A percentile compares a stretch with the other conserved stretches of the same genome.
These are phyloP conservation scores for Emys orbicularis DNA, from an alignment of 2,797 vertebrate species.

Conservation along the genomic window DNA sequence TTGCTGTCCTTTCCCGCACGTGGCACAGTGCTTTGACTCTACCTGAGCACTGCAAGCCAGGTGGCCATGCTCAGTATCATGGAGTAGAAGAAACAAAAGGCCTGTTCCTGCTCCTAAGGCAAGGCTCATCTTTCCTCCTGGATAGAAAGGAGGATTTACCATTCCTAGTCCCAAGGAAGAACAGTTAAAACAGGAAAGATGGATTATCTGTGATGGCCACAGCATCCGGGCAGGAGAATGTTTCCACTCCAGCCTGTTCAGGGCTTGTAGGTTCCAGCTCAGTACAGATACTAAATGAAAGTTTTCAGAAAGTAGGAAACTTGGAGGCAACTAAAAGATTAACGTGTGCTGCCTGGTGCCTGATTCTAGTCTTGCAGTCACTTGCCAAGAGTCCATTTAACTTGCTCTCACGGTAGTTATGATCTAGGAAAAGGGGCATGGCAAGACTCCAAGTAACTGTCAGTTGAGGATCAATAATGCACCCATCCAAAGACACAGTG, in stretches of 20 bases:
- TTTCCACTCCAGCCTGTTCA: not conserved
- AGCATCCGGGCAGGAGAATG: not conserved
- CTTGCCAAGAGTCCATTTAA: accelerated
- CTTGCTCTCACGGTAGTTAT: not conserved
- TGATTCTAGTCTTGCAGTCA: accelerated
- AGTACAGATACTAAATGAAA: not conserved
- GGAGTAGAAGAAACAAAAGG: not conserved
- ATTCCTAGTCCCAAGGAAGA: not conserved
- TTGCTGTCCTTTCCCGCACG: not conserved
- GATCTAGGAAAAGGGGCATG: not conserved
- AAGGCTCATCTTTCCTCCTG: not conserved
- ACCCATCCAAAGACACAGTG: not conserved
- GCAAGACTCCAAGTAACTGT: not conserved
- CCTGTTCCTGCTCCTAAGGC: not conserved
- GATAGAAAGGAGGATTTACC: not conserved
- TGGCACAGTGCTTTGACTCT: not conserved
- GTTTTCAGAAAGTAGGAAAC: not conserved
- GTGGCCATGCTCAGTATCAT: not conserved
- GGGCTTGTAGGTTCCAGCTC: not conserved
- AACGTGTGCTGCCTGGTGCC: not conserved
- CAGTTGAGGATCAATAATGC: not conserved
- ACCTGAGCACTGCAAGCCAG: not conserved
- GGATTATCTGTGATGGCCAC: not conserved
- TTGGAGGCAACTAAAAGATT: not conserved
- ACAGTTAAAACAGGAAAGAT: not conserved